Conservation (phyloP, 2,797 vertebrate species). For the Chelon labrosus region DNA sequence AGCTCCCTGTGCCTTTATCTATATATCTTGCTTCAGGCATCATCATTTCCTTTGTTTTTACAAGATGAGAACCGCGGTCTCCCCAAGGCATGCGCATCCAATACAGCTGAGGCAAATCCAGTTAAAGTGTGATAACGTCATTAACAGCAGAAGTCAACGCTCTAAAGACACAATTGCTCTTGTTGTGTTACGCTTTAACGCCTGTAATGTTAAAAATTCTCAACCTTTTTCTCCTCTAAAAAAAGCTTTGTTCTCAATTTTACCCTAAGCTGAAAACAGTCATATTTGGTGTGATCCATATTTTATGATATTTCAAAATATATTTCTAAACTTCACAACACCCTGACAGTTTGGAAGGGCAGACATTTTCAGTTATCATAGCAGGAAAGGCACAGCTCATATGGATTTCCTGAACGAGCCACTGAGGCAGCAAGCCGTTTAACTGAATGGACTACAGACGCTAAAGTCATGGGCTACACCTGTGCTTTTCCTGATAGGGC, state of each 20-base stretch:
- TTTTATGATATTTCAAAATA: background rate
- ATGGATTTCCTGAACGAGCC: no score
- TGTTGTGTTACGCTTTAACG: conserved; percentile 1
- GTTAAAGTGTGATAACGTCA: conserved; percentile 37
- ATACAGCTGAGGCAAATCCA: conserved; percentile 56
- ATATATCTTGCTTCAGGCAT: conserved; percentile 37
- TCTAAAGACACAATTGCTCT: conserved; percentile 3
- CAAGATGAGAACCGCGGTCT: conserved; percentile 28
- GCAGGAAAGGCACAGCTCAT: no score
- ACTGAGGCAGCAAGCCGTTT: no score
- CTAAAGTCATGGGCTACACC: no score
- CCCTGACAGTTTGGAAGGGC: no score
- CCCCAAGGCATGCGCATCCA: conserved; percentile 36
- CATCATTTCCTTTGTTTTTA: conserved; percentile 28
- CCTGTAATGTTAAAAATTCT: conserved; percentile 6
- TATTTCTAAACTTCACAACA: no score
- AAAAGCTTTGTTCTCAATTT: background rate
- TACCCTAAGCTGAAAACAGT: background rate
- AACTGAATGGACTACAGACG: no score
- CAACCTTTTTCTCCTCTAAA: background rate
- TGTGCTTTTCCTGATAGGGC: no score
- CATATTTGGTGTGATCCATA: background rate
- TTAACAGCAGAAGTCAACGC: conserved; percentile 16
- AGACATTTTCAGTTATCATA: no score
- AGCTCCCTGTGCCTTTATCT: conserved; percentile 30